Percentiles rank a stretch among this genome's conserved stretches.
Evolutionary conservation across 2,113 vertebrate genomes (phyloP).

Genomic region (Mesitornis unicolor): DNA sequence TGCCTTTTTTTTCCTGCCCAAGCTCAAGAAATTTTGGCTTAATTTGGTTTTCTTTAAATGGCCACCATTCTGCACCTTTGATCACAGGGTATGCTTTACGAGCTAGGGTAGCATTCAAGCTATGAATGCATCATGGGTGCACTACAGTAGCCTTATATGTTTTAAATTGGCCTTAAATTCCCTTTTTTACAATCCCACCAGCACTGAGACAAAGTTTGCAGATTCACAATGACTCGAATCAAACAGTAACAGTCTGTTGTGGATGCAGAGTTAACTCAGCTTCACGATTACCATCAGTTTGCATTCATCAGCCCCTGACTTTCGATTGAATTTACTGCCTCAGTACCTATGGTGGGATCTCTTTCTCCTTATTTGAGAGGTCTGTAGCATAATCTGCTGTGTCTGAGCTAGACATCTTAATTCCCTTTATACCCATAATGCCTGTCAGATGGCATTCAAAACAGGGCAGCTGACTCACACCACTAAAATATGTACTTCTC

Average conservation of each 20-base stretch:
- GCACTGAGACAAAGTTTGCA: fast-evolving
- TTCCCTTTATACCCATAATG: neutral
- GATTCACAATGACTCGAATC: neutral
- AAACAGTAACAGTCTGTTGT: neutral
- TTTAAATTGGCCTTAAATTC: neutral
- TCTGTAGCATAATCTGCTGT: neutral
- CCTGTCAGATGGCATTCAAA: neutral
- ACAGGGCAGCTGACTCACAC: neutral
- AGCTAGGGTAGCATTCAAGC: neutral
- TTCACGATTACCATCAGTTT: neutral
- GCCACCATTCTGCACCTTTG: neutral
- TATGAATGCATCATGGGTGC: fast-evolving
- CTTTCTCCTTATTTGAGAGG: neutral
- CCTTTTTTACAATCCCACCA: neutral
- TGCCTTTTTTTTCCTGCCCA: neutral
- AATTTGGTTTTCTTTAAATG: neutral
- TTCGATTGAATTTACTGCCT: neutral
- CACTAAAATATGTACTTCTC: neutral
- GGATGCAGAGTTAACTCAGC: neutral
- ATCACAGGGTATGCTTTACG: neutral
- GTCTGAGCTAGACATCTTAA: neutral
- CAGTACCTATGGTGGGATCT: neutral
- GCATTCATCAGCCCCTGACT: neutral
- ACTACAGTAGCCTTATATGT: neutral
- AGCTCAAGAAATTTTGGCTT: neutral